Evolutionary conservation across 2,888 invertebrate species (phyloP).

Genomic region (Tortricodes alternella): DNA sequence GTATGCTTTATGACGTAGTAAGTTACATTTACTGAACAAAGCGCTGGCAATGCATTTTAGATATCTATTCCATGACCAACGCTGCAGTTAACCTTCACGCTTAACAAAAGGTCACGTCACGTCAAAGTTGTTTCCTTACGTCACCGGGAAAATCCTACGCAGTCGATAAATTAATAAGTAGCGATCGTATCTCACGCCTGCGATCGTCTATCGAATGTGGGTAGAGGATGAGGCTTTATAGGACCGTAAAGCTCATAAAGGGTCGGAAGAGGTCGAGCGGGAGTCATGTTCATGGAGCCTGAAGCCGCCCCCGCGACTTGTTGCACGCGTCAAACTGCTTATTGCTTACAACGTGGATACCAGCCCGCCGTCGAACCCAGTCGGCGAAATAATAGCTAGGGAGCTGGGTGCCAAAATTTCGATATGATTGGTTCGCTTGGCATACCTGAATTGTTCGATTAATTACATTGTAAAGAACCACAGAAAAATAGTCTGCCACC

Average conservation of each 20-base stretch:
- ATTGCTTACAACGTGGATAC: slow-evolving; percentile 60
- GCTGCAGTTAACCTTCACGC: slow-evolving; percentile 1
- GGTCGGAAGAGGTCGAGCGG: slow-evolving; percentile 55
- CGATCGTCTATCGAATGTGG: slow-evolving; percentile 1
- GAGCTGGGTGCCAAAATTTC: no score
- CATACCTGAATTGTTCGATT: no score
- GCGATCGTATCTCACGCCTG: background rate
- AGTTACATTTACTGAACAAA: slow-evolving; percentile 35
- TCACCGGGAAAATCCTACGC: slow-evolving; percentile 4
- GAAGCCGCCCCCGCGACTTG: slow-evolving; percentile 58
- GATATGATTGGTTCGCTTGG: no score
- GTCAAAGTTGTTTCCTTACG: slow-evolving; percentile 10
- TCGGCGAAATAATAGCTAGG: slow-evolving; percentile 42
- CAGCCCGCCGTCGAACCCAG: slow-evolving; percentile 50
- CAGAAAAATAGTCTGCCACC: no score
- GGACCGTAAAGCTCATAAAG: slow-evolving; percentile 54
- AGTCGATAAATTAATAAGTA: background rate
- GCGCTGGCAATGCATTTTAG: slow-evolving; percentile 32
- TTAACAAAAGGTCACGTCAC: slow-evolving; percentile 12
- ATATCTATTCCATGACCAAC: slow-evolving; percentile 26
- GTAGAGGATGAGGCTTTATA: slow-evolving; percentile 37
- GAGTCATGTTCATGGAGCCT: slow-evolving; percentile 39
- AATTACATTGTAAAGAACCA: no score
- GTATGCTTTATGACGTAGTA: slow-evolving; percentile 54
- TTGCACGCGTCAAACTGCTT: slow-evolving; percentile 52